Conservation (phyloP, 2,888 invertebrate species). For the Meiosimyza decipiens region DNA sequence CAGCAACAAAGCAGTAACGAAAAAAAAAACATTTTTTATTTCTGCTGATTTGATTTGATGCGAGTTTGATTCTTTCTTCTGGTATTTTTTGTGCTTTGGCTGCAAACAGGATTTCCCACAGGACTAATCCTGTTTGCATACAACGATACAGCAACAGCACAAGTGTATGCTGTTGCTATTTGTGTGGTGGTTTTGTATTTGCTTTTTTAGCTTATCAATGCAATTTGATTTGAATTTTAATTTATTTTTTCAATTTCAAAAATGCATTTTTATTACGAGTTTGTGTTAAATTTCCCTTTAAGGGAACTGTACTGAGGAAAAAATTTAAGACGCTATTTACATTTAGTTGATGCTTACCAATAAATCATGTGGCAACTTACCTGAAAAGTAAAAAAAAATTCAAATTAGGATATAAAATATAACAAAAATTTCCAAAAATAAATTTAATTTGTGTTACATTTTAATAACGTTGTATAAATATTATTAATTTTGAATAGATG, state of each 20-base stretch:
- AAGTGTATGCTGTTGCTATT: constrained; percentile 14
- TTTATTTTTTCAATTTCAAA: constrained; percentile 3
- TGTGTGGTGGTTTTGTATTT: not conserved
- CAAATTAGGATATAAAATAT: not conserved
- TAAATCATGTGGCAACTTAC: constrained; percentile 32
- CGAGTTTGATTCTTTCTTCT: constrained; percentile 8
- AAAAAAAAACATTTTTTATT: constrained; percentile 12
- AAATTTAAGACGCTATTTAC: too few relatives aligned
- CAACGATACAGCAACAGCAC: not conserved
- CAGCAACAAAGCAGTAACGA: not conserved
- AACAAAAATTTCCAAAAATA: too few relatives aligned
- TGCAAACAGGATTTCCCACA: constrained; percentile 23
- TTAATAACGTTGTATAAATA: too few relatives aligned
- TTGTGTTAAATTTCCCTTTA: too few relatives aligned
- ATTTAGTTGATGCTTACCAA: too few relatives aligned
- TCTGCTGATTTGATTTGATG: not conserved
- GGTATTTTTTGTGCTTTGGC: constrained; percentile 3
- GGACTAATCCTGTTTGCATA: constrained; percentile 18
- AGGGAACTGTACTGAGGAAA: too few relatives aligned
- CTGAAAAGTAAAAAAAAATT: constrained; percentile 15
- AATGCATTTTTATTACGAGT: not conserved
- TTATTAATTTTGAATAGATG: too few relatives aligned
- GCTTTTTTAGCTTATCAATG: constrained; percentile 1
- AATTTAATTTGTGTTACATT: too few relatives aligned
- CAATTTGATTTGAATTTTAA: not conserved